phyloP scores from a whole-genome alignment of 1,140 invertebrate species.

The Pygmarrhopalites habei region DNA sequence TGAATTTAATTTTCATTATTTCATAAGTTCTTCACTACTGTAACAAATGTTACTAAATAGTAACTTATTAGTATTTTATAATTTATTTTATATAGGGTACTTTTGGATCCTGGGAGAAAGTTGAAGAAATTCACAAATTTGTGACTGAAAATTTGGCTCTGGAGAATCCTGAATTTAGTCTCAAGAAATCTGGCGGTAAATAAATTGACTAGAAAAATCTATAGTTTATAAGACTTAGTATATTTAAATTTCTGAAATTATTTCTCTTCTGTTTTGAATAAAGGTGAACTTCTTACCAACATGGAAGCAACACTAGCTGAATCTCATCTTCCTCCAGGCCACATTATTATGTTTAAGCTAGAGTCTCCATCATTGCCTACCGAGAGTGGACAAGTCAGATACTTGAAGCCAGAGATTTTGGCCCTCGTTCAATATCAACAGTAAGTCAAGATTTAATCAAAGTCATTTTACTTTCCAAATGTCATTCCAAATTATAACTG shows the following conservation, averaged over 20 bases:
- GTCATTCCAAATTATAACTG: no score
- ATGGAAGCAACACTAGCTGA: slow-evolving; percentile 60
- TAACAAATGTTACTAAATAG: no score
- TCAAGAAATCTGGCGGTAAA: slow-evolving; percentile 57
- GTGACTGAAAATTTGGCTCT: slow-evolving; percentile 61
- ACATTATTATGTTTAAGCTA: slow-evolving; percentile 61
- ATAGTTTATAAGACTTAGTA: no score
- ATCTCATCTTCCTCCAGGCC: slow-evolving; percentile 64
- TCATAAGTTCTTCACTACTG: no score
- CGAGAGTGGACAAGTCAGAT: slow-evolving; percentile 51
- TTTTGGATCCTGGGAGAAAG: slow-evolving; percentile 69
- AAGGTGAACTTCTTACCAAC: slow-evolving; percentile 52
- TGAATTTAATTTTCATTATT: no score
- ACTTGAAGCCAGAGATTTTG: slow-evolving; percentile 66
- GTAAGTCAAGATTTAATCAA: no score
- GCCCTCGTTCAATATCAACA: slow-evolving; percentile 55
- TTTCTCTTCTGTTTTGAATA: no score
- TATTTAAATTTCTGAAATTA: no score
- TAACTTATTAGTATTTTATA: no score
- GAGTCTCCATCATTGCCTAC: slow-evolving; percentile 47
- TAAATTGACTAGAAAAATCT: no score
- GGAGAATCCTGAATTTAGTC: slow-evolving; percentile 56
- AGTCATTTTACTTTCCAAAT: no score
- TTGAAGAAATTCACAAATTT: slow-evolving; percentile 61
- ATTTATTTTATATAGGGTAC: no score